These are phyloP conservation scores for Lipophrys pholis DNA, from an alignment of 2,113 vertebrate species.

Conservation along the genomic window DNA sequence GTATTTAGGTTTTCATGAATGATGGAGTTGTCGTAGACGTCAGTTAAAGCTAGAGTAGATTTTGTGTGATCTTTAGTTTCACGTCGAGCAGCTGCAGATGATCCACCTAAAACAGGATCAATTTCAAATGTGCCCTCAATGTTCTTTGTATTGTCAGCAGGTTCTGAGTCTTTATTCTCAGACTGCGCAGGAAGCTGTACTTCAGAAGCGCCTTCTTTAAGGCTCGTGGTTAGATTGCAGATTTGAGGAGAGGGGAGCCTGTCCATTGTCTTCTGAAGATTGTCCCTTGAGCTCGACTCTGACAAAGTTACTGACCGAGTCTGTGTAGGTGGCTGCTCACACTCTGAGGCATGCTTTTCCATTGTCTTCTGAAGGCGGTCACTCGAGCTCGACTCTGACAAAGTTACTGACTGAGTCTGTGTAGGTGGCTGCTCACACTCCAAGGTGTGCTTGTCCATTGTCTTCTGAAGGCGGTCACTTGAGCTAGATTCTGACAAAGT, in stretches of 20 bases:
- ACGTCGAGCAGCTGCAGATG: neutral
- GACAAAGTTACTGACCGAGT: slow-evolving; percentile 45
- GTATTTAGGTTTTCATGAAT: neutral
- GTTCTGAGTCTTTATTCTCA: neutral
- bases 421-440: neutral
- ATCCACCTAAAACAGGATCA: neutral
- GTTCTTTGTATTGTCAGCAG: neutral
- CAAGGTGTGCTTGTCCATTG: too few relatives aligned
- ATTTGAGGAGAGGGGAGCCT: neutral
- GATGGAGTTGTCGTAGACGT: neutral
- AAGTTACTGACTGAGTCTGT: too few relatives aligned
- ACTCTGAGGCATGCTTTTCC: too few relatives aligned
- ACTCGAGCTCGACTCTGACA: too few relatives aligned
- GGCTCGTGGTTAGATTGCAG: neutral
- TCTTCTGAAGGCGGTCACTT: too few relatives aligned
- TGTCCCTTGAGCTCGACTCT: neutral
- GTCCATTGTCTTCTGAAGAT: neutral
- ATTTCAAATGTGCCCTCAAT: slow-evolving; percentile 18
- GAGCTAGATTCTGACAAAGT: too few relatives aligned
- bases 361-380: too few relatives aligned
- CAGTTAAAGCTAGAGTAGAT: neutral
- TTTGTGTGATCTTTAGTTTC: slow-evolving; percentile 26
- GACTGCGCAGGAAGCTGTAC: neutral
- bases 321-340: neutral
- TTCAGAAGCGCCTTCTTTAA: slow-evolving; percentile 8